These are phyloP conservation scores for Aphaenogaster floridana DNA, from an alignment of 1,140 invertebrate genomes.

Conservation along the genomic window DNA sequence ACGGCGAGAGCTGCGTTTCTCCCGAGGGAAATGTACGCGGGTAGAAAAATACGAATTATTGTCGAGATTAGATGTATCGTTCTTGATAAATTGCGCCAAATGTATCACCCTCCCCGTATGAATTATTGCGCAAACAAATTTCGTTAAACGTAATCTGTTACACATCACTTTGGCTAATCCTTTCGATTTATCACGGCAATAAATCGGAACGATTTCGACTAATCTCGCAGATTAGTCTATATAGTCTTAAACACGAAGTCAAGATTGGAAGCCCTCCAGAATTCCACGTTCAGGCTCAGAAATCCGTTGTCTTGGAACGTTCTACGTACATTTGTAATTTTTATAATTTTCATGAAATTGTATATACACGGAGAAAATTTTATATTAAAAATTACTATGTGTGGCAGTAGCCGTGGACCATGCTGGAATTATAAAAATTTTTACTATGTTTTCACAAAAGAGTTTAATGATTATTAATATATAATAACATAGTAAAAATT, in stretches of 20 bases:
- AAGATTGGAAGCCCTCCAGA: neutral
- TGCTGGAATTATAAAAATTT: too few species aligned
- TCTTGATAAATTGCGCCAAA: constrained; percentile 25
- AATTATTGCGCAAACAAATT: constrained; percentile 3
- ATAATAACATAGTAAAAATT: too few species aligned
- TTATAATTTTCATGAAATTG: neutral
- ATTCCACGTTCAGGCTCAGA: neutral
- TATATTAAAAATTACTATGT: too few species aligned
- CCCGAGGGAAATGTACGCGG: constrained; percentile 16
- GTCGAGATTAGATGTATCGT: constrained; percentile 27
- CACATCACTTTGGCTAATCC: constrained; percentile 5
- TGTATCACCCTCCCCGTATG: neutral
- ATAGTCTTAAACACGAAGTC: neutral
- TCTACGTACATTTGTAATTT: neutral
- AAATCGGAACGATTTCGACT: constrained; percentile 32
- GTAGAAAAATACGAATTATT: constrained; percentile 7
- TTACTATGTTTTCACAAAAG: too few species aligned
- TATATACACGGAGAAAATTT: neutral
- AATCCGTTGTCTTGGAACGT: neutral
- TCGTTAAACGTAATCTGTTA: constrained; percentile 35
- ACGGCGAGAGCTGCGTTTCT: neutral
- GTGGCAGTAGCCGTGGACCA: too few species aligned
- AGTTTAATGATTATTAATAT: too few species aligned
- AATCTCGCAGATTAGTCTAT: constrained; percentile 48
- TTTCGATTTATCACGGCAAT: constrained; percentile 39